These are phyloP conservation scores for Centropus bengalensis DNA, from an alignment of 2,113 vertebrate species.

Conservation along the genomic window DNA sequence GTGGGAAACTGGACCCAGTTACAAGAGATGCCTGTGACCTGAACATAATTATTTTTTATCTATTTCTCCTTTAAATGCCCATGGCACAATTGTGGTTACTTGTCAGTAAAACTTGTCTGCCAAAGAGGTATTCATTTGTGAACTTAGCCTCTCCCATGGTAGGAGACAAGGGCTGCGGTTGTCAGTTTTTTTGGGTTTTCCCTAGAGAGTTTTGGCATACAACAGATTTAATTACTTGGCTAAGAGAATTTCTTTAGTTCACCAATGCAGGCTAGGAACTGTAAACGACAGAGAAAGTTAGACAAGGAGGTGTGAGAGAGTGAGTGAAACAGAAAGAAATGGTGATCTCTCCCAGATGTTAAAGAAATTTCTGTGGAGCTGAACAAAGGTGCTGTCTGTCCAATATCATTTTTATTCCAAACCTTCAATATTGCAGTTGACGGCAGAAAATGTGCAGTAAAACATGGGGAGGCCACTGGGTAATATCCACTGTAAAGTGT, in stretches of 20 bases:
- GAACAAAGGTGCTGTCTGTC: conserved; percentile 68
- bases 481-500: conserved; percentile 86
- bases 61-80: background rate
- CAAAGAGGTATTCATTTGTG: background rate
- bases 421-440: conserved; percentile 75
- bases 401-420: conserved; percentile 80
- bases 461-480: conserved; percentile 77
- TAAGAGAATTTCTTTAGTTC: conserved; percentile 19
- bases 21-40: background rate
- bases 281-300: background rate
- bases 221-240: conserved; percentile 39
- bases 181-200: background rate
- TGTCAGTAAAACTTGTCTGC: background rate
- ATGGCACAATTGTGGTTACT: background rate
- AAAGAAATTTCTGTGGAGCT: background rate
- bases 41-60: background rate
- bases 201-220: background rate
- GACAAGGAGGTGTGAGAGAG: background rate
- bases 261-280: background rate
- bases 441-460: conserved; percentile 81
- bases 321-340: conserved; percentile 50
- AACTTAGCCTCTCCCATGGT: background rate
- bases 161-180: background rate
- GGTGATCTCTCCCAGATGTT: conserved; percentile 60
- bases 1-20: background rate